Evolutionary conservation across 2,888 invertebrate species (phyloP).

Genomic region (Tolmerus cingulatus): DNA sequence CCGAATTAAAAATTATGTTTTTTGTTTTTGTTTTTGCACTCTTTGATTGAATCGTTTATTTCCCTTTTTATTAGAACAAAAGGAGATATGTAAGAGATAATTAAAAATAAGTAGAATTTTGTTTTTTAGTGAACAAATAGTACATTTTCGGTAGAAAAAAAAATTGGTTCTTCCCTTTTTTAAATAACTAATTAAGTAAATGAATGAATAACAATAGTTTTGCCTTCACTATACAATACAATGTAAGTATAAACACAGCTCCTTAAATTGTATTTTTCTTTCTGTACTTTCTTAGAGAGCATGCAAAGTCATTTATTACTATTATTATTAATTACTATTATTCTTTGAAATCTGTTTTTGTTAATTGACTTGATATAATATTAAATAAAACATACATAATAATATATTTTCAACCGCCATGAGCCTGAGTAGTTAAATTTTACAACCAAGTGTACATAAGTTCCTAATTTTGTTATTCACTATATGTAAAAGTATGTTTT

Average conservation of each 20-base stretch:
- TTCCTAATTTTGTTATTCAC: constrained; percentile 37
- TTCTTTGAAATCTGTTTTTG: not conserved
- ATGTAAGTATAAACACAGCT: not conserved
- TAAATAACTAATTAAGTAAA: constrained; percentile 1
- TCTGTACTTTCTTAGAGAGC: not conserved
- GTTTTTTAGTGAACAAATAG: constrained; percentile 16
- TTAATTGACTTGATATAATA: not conserved
- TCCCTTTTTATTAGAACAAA: not conserved
- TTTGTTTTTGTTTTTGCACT: not conserved
- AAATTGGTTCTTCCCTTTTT: not conserved
- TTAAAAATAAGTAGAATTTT: not conserved
- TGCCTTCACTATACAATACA: not conserved
- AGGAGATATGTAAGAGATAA: not conserved
- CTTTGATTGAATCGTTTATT: not conserved
- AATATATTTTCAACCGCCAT: constrained; percentile 17
- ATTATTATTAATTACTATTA: not conserved
- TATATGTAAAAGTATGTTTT: constrained; percentile 7
- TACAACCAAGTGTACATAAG: constrained; percentile 35
- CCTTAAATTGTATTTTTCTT: not conserved
- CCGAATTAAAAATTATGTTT: not conserved
- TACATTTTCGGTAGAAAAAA: not conserved
- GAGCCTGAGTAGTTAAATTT: constrained; percentile 36
- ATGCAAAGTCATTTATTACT: not conserved
- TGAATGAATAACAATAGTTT: constrained; percentile 1
- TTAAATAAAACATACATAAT: not conserved